A percentile compares a stretch with the other conserved stretches of the same genome.
phyloP scores from a whole-genome alignment of 2,113 vertebrate species.

The Labeo rohita region DNA sequence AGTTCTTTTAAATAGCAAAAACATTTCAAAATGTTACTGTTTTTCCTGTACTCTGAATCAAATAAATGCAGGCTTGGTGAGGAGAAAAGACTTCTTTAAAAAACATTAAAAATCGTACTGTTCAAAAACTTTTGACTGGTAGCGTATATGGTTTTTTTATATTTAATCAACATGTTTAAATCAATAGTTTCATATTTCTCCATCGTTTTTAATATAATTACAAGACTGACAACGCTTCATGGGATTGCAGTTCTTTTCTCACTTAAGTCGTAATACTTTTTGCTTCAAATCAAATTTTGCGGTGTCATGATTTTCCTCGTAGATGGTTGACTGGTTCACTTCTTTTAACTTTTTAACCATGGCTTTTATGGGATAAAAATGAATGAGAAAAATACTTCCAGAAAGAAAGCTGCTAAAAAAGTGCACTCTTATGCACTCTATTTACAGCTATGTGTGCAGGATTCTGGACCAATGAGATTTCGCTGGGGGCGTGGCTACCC shows the following conservation, averaged over 20 bases:
- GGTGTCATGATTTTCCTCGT: background rate
- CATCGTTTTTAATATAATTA: background rate
- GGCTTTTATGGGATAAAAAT: background rate
- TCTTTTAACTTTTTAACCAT: background rate
- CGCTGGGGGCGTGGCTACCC: background rate
- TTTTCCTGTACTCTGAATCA: too few relatives aligned
- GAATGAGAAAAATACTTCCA: background rate
- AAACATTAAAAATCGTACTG: too few relatives aligned
- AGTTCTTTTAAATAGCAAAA: too few relatives aligned
- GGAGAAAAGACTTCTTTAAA: too few relatives aligned
- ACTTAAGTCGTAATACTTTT: background rate
- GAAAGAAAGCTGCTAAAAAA: background rate
- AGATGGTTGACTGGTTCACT: background rate
- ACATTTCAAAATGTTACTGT: too few relatives aligned
- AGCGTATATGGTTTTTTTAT: too few relatives aligned
- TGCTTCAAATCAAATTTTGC: background rate
- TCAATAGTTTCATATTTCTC: background rate
- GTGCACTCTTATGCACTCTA: background rate
- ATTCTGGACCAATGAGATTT: constrained; percentile 14
- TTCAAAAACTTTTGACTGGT: too few relatives aligned
- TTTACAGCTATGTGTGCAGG: background rate
- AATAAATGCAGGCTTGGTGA: too few relatives aligned
- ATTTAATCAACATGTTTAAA: background rate
- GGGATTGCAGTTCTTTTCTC: background rate
- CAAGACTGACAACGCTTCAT: background rate